Percentiles rank a stretch among this genome's conserved stretches.
Evolutionary conservation across 1,140 invertebrate genomes (phyloP).

Genomic region (Batillaria attramentaria): DNA sequence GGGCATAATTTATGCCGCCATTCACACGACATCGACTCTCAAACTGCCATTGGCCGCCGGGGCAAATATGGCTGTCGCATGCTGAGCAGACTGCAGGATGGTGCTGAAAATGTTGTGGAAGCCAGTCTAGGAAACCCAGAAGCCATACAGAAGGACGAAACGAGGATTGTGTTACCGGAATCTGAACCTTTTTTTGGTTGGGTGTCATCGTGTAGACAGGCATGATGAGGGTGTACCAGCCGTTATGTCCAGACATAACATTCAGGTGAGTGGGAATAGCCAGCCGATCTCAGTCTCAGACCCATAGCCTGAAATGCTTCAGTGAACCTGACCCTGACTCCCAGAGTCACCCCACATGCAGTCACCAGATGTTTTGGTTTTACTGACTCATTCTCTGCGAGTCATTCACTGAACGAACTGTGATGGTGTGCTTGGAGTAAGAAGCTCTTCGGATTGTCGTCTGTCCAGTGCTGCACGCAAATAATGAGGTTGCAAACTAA

Average conservation of each 20-base stretch:
- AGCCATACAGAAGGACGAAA: too few species aligned
- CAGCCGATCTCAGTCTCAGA: too few species aligned
- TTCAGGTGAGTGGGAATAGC: constrained; percentile 29
- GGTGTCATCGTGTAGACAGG: constrained; percentile 10
- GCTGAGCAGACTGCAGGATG: too few species aligned
- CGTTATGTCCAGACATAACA: constrained; percentile 30
- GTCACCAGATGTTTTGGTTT: constrained; percentile 7
- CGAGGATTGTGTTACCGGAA: too few species aligned
- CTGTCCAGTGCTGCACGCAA: too few species aligned
- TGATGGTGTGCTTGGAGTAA: too few species aligned
- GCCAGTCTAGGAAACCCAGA: too few species aligned
- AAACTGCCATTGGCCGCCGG: constrained; percentile 19
- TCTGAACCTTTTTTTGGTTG: constrained; percentile 25
- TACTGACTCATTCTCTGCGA: background rate
- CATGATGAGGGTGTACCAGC: constrained; percentile 28
- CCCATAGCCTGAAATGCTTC: too few species aligned
- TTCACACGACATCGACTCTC: constrained; percentile 9
- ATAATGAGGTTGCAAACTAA: too few species aligned
- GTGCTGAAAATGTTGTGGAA: too few species aligned
- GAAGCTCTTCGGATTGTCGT: too few species aligned
- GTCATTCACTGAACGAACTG: too few species aligned
- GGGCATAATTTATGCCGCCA: constrained; percentile 33
- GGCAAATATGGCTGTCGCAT: background rate
- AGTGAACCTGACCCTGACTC: background rate
- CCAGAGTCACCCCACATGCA: background rate